Evolutionary conservation across 2,888 invertebrate genomes (phyloP).

Genomic region (Eupithecia pulchellata): DNA sequence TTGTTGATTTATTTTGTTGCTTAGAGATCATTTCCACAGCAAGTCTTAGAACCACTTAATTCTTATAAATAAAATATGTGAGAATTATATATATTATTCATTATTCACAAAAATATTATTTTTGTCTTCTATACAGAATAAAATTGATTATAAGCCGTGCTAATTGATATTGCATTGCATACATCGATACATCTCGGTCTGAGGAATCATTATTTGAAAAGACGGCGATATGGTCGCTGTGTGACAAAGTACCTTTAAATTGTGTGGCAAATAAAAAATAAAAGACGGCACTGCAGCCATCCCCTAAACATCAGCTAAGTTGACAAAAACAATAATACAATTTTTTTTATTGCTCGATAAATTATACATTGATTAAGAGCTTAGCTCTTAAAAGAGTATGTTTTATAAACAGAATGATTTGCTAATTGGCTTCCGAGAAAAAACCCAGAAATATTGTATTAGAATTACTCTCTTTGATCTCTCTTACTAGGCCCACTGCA

Average conservation of each 20-base stretch:
- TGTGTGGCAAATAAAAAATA: too few species aligned
- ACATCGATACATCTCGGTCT: not conserved
- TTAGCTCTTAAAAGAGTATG: not conserved
- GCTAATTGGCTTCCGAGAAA: not conserved
- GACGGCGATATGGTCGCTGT: too few species aligned
- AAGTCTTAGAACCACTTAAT: not conserved
- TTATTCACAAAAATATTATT: too few species aligned
- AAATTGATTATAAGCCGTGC: not conserved
- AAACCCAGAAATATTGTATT: not conserved
- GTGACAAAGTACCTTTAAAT: too few species aligned
- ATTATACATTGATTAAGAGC: too few species aligned
- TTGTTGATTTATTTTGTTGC: not conserved
- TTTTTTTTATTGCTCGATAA: too few species aligned
- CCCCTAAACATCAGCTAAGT: not conserved
- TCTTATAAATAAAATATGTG: too few species aligned
- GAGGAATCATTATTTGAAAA: not conserved
- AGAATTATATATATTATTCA: too few species aligned
- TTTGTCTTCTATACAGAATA: not conserved
- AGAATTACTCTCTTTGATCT: not conserved
- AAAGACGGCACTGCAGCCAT: too few species aligned
- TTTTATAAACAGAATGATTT: not conserved
- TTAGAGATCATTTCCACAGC: not conserved
- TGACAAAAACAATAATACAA: not conserved
- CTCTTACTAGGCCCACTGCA: slow-evolving; percentile 1
- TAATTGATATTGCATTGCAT: not conserved